Evolutionary conservation across 2,888 invertebrate genomes (phyloP), one percentile per base, ranked within the genome.

Genomic region (Conchocele bisecta): DNA sequence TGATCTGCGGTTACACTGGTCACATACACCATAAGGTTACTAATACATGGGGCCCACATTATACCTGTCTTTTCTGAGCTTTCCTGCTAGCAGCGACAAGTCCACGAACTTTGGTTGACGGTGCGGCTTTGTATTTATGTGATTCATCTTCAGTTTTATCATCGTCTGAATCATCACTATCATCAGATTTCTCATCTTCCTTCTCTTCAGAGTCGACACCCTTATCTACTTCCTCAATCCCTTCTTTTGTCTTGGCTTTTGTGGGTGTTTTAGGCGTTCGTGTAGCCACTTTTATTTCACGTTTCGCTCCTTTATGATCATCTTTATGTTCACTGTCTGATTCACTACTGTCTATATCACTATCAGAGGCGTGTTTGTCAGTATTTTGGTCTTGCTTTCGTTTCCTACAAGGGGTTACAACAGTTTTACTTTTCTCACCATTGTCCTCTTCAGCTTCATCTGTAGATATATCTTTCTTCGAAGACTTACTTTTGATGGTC

Each of bases 51-150:
- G n/a, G n/a, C n/a, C n/a, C n/a, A n/a, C n/a, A n/a, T n/a, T n/a
- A n/a, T n/a, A 76, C 76, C 72, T 76, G 76, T 73, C 76, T 60
- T 58, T 76, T 76, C 37, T 69, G 57, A 11, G 76, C 72, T 33
- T 76, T 75, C 22, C n/a, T 42, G 7, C 42, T 9, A n/a, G n/a
- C 22, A 6, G 7, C 7, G 42, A 42, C 7, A 22, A 6, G 7
- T 42, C 15, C 42, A 20, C 15, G n/a, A 22, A 42, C n/a, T 9
- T 9, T 9, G 5, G 5, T 42, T 42, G 7, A 5, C 6, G 5
- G 28, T 53, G n/a, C n/a, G n/a, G n/a, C n/a, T n/a, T n/a, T 56
- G 24, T 28, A 51, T 33, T 56, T 35, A 41, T 46, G 53, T n/a
- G 15, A 4, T 44, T 44, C 33, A 13, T 51, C 42, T 60, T 60